Base-by-base conservation (phyloP, 2,888 invertebrate genomes). In the Drosophila algonquin region DNA sequence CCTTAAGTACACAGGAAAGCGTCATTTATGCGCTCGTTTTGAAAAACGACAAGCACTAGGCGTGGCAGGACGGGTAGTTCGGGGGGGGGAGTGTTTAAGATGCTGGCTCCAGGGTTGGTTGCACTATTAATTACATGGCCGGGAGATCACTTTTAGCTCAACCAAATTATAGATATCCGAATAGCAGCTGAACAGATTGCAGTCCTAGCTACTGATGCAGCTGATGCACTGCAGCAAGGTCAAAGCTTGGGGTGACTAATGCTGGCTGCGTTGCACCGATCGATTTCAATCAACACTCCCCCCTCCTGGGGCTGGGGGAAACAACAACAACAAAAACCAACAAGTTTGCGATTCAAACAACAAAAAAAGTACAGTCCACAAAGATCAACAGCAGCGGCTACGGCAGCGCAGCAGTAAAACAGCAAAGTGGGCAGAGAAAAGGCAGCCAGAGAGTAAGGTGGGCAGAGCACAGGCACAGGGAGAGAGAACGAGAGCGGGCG, bases 1-100 rank as follows among this genome's bases (percentile, higher is more conserved):
- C 89, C 87, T 85, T 87, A 85, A 89, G 85, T 83, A 87, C 85
- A 89, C 84, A 87, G 89, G 89, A 75, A 89, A 87, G 87, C 89
- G 89, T 81, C 84, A 86, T 86, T 83, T 88, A 83, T 73, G 72
- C 72, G 83, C 83, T 83, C 87, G 83, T 83, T 83, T 48, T 77
- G 68, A 73, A 86, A 80, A 86, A 53, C 76, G 77, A 83, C 83
- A 82, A 86, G 76, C 80, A 59, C 76, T 73, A 63, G 83, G 88
- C 88, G 86, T 83, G 87, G 81, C 73, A 64, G 1, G 27, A 35
- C 40, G 45, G 54, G 54, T 35, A 32, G 48, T 16, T 14, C 9
- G 45, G 44, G 27, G 16, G 35, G 10, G 8, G 24, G n/a, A 3
- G n/a, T 18, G 27, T 14, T 16, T 47, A 18, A 32, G 45, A 60